Percentiles rank a stretch among this genome's conserved stretches.
phyloP scores from a whole-genome alignment of 1,140 invertebrate genomes.

The Palaemon carinicauda region DNA sequence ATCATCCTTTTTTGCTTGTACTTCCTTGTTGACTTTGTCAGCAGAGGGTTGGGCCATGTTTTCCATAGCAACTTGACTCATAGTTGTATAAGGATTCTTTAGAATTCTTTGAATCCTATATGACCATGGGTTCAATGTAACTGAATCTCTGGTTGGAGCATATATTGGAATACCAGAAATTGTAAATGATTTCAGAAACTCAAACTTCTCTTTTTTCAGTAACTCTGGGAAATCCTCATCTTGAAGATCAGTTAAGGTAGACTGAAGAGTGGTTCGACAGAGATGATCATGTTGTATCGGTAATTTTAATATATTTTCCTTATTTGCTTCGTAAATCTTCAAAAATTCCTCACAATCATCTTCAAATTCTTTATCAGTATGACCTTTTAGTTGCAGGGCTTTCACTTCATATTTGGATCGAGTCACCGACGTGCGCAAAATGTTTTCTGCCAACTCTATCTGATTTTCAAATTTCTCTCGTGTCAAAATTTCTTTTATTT shows the following conservation, averaged over 20 bases:
- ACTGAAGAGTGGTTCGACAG: constrained; percentile 35
- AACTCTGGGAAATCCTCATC: constrained; percentile 23
- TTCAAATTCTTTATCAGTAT: constrained; percentile 24
- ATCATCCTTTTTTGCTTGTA: constrained; percentile 26
- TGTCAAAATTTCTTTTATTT: constrained; percentile 18
- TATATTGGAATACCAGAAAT: constrained; percentile 46
- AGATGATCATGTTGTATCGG: constrained; percentile 24
- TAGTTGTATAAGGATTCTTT: constrained; percentile 30
- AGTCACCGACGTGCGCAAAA: constrained; percentile 35
- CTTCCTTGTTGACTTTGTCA: constrained; percentile 18
- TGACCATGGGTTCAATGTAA: constrained; percentile 47
- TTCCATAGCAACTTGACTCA: constrained; percentile 40
- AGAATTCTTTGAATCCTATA: constrained; percentile 27
- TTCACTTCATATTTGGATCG: constrained; percentile 26
- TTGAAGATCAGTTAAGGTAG: constrained; percentile 42
- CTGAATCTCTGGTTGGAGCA: constrained; percentile 26
- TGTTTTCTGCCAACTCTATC: constrained; percentile 36
- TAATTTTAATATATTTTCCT: not conserved
- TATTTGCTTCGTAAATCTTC: not conserved
- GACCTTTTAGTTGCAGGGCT: constrained; percentile 39
- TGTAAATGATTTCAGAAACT: constrained; percentile 45
- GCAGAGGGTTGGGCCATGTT: not conserved
- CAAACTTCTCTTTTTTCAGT: constrained; percentile 28
- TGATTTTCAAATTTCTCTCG: constrained; percentile 11
- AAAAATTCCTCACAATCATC: constrained; percentile 16